Percentiles rank a stretch among this genome's conserved stretches.
phyloP scores from a whole-genome alignment of 1,140 invertebrate species.

The Megathymus violae region DNA sequence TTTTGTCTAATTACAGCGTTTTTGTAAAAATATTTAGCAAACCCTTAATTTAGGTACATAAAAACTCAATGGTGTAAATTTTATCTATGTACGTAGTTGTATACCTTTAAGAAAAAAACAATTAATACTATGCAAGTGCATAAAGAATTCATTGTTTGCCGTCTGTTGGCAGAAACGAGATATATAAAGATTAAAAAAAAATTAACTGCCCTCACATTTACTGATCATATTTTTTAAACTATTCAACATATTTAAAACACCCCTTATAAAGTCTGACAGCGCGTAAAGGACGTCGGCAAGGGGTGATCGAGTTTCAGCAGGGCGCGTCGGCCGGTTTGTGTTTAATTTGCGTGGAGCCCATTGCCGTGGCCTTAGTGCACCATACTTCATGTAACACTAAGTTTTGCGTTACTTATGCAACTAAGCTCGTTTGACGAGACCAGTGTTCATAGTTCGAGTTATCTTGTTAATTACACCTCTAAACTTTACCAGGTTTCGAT shows the following conservation, averaged over 20 bases:
- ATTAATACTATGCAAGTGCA: too few species aligned
- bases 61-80: too few species aligned
- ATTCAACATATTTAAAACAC: conserved; percentile 5
- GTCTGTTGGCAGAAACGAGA: too few species aligned
- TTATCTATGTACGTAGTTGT: too few species aligned
- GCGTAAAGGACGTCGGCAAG: conserved; percentile 29
- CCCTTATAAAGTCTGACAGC: conserved; percentile 22
- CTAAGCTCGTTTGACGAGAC: neutral
- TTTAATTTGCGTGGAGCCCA: conserved; percentile 31
- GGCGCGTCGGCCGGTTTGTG: conserved; percentile 20
- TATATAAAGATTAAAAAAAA: too few species aligned
- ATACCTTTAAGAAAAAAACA: too few species aligned
- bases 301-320: conserved; percentile 35
- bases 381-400: neutral
- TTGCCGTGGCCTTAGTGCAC: conserved; percentile 28
- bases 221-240: neutral
- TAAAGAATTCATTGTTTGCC: too few species aligned
- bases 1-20: too few species aligned
- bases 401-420: neutral
- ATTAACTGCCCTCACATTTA: neutral
- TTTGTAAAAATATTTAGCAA: too few species aligned
- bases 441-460: neutral
- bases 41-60: too few species aligned
- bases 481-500: too few species aligned
- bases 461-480: too few species aligned